Conservation (phyloP, 2,113 vertebrate species). For the Mastomys coucha region DNA sequence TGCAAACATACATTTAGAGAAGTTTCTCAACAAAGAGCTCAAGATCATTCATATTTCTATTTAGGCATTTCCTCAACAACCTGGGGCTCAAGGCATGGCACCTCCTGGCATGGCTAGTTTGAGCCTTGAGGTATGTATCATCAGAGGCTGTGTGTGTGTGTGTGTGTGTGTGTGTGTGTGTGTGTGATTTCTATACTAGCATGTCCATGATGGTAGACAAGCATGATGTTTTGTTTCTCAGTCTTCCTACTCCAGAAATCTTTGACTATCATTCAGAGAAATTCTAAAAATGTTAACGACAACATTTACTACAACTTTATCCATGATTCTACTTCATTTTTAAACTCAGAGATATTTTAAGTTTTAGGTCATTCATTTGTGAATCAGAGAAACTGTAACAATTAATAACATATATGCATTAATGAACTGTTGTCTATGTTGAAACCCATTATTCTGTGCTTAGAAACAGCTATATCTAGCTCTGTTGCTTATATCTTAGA, state of each 20-base stretch:
- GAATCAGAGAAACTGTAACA: slow-evolving; percentile 57
- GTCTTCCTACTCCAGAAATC: not conserved
- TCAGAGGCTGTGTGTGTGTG: not conserved
- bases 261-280: not conserved
- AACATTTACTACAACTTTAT: not conserved
- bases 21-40: not conserved
- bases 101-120: slow-evolving; percentile 68
- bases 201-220: not conserved
- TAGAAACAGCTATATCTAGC: not conserved
- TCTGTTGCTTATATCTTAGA: not conserved
- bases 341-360: slow-evolving; percentile 31
- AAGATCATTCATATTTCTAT: slow-evolving; percentile 58
- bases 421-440: slow-evolving; percentile 18
- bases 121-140: slow-evolving; percentile 76
- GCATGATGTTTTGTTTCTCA: not conserved
- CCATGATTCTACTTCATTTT: slow-evolving; percentile 27
- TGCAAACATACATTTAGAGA: not conserved
- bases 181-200: not conserved
- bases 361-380: slow-evolving; percentile 11
- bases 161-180: not conserved
- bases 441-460: slow-evolving; percentile 33
- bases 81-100: slow-evolving; percentile 62
- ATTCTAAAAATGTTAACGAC: not conserved
- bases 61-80: slow-evolving; percentile 69
- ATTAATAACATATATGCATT: not conserved